These are phyloP conservation scores for rat (Rattus norvegicus) DNA, from an alignment of 2,113 vertebrate genomes.

Conservation along the genomic window DNA sequence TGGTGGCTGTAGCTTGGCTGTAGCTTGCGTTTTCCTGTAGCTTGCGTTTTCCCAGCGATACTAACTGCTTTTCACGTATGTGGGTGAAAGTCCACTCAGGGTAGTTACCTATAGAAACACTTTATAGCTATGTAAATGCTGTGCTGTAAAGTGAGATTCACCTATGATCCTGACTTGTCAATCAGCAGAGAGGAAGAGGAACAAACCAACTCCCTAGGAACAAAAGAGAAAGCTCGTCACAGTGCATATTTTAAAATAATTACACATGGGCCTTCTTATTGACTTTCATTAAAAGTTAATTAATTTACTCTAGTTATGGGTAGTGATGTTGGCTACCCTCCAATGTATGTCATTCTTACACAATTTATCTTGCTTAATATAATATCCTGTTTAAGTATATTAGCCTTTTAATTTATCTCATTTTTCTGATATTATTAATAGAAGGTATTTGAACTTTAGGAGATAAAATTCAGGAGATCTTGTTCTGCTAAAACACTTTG, in stretches of 20 bases:
- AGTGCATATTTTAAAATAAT: constrained; percentile 4
- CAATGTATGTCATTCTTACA: background rate
- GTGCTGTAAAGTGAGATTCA: background rate
- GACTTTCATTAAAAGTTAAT: constrained; percentile 44
- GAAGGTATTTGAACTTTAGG: constrained; percentile 26
- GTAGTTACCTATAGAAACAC: background rate
- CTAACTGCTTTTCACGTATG: background rate
- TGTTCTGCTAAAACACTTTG: background rate
- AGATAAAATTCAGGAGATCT: background rate
- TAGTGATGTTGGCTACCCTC: constrained; percentile 18
- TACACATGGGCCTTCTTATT: background rate
- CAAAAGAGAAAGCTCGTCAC: background rate
- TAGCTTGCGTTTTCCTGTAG: background rate
- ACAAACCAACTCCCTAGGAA: background rate
- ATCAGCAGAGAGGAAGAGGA: background rate
- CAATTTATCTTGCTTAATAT: constrained; percentile 38
- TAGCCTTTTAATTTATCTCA: background rate
- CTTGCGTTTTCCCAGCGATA: background rate
- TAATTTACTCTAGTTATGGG: background rate
- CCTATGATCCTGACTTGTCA: background rate
- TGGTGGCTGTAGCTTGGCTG: background rate
- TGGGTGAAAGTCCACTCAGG: background rate
- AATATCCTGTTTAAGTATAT: constrained; percentile 13
- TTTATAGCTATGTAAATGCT: background rate
- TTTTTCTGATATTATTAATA: background rate